Evolutionary conservation across 2,113 vertebrate species (phyloP), one percentile per base, ranked within the genome.

Genomic region (Plotosus lineatus): DNA sequence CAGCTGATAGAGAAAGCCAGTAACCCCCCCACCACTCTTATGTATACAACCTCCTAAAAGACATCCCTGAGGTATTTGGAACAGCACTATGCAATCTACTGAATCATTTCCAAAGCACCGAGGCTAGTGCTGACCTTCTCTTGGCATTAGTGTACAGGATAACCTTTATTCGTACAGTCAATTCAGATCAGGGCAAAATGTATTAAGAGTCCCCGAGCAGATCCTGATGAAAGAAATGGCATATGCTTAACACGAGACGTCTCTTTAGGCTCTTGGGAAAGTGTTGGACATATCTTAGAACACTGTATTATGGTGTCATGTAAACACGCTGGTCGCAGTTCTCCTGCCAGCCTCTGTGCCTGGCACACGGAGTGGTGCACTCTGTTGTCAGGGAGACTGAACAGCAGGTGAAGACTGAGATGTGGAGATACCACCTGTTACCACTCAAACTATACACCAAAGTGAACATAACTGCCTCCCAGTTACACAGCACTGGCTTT

Each of bases 401-500:
- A 83, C 86, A 85, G 82, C 74, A 81, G 81, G 86, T 53, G 69
- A 82, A 50, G 48, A 78, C 72, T 60, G 40, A 60, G 84, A 82
- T 72, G 72, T 77, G 72, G 83, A 72, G 69, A 73, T 74, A 50
- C 81, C 82, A 83, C 86, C 83, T 85, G 84, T 79, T 85, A 78
- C 75, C 75, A 44, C 7, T 76, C n/a, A 44, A 81, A 40, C 14
- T 44, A 74, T 28, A 42, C 69, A 65, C 48, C 81, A 82, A 68
- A 75, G 31, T 61, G 33, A 79, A 36, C 19, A 72, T 31, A 21
- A 66, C 65, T 53, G 26, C 48, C 26, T 82, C 53, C 50, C 36
- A 44, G 58, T 51, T 33, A 42, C 38, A 81, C 38, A 66, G 6
- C 31, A 26, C n/a, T 3, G 38, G 60, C 17, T 38, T 51, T 38